A percentile compares a stretch with the other conserved stretches of the same genome.
Evolutionary conservation across 2,113 vertebrate genomes (phyloP).

Genomic region (Malurus elegans): DNA sequence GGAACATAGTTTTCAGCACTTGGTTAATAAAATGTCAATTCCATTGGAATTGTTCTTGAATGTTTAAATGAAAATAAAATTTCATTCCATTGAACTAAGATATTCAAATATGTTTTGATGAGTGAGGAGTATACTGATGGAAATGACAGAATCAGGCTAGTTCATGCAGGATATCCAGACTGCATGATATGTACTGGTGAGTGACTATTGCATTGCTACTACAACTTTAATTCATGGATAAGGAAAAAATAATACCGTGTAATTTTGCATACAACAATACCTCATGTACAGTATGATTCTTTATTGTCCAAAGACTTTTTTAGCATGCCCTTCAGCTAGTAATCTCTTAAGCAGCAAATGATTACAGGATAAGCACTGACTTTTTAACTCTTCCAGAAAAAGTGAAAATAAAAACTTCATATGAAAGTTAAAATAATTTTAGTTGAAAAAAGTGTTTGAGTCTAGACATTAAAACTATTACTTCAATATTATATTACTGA

Average conservation of each 20-base stretch:
- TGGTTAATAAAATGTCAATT: not conserved
- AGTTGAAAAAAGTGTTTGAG: not conserved
- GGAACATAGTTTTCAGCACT: not conserved
- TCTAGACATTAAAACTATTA: not conserved
- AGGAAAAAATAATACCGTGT: not conserved
- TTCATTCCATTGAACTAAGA: not conserved
- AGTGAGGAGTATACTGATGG: not conserved
- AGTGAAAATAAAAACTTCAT: not conserved
- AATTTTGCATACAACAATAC: not conserved
- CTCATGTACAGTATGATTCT: not conserved
- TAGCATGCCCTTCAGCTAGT: not conserved
- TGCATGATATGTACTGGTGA: not conserved
- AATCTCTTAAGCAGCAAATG: not conserved
- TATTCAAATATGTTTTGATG: not conserved
- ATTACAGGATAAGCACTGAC: not conserved
- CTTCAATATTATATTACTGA: not conserved
- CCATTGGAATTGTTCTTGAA: not conserved
- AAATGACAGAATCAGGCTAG: not conserved
- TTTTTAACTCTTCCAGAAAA: not conserved
- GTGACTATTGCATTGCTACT: not conserved
- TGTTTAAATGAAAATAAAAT: not conserved
- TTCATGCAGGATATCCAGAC: not conserved
- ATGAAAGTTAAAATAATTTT: not conserved
- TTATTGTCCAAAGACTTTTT: not conserved
- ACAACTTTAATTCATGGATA: not conserved